Base-by-base conservation (phyloP, 2,113 vertebrate species). In the Grus americana region DNA sequence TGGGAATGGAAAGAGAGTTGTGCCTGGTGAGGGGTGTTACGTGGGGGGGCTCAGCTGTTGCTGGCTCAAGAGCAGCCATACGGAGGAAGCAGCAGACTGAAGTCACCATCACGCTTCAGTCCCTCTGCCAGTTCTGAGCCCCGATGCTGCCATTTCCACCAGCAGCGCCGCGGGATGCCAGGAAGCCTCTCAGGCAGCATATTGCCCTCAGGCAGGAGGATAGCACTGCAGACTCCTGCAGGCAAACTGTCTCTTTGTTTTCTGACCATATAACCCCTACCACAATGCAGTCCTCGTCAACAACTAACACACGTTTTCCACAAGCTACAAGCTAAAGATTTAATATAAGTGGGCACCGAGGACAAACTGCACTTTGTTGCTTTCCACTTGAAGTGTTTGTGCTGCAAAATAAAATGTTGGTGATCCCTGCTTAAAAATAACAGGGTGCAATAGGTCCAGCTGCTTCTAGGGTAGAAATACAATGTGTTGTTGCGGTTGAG, bases 241-340 rank as follows among this genome's bases (percentile, higher is more conserved):
- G 27, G n/a, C 24, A 34, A 2, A 0, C 7, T 17, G 13, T 6
- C 18, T 36, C 40, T 58, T n/a, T 46, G 19, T 50, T 75, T 82
- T 71, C 79, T 75, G 62, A 50, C 26, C 38, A 20, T 11, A 29
- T 21, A 50, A 21, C 30, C 29, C 16, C 2, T 2, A 44, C 11
- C 29, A 44, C 36, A 73, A 7, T 0, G 2, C 30, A 80, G 47
- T 52, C 65, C 32, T 92, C 1, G 2, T 47, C 86, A 70, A 44
- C 30, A 46, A 3, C 8, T 54, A 40, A 55, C 1, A 1, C 17
- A 1, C 0, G 1, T 63, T 71, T 59, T 67, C 18, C 34, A 2
- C 9, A 17, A 79, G 36, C 57, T 70, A 14, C 0, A 0, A 24
- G 57, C 26, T 72, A 52, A 68, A 85, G 5, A 24, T 76, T 40